Percentiles rank a stretch among this genome's conserved stretches.
Evolutionary conservation across 2,797 vertebrate species (phyloP).

Genomic region (Phrynocephalus vlangalii): DNA sequence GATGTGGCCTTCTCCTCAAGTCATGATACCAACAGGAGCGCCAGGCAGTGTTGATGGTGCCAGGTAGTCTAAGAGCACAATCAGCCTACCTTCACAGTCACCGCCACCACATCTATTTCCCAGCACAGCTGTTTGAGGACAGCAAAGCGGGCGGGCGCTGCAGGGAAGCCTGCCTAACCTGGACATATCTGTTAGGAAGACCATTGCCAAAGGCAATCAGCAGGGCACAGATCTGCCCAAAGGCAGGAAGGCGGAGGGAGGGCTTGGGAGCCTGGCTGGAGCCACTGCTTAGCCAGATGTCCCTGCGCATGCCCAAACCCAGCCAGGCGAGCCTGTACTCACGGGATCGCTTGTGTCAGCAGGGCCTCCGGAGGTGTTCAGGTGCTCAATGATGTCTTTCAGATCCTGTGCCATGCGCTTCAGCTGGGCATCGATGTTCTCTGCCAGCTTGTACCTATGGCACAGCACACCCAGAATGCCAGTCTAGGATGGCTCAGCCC

Average conservation of each 20-base stretch:
- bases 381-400: constrained; percentile 90
- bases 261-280: neutral
- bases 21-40: neutral
- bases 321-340: constrained; percentile 34
- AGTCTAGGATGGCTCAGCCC: neutral
- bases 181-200: too few relatives aligned
- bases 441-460: constrained; percentile 89
- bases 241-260: too few relatives aligned
- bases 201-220: too few relatives aligned
- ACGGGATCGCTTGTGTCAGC: constrained; percentile 88
- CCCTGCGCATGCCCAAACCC: fast-evolving
- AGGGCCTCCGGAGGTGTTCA: constrained; percentile 86
- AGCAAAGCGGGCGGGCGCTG: too few relatives aligned
- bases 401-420: constrained; percentile 94
- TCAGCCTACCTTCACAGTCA: too few relatives aligned
- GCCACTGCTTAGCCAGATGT: too few relatives aligned
- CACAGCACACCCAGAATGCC: neutral
- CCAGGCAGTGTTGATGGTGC: neutral
- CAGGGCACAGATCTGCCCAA: too few relatives aligned
- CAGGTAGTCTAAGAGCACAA: neutral
- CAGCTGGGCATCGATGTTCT: constrained; percentile 91
- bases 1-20: neutral
- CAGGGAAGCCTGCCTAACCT: too few relatives aligned
- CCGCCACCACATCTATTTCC: too few relatives aligned
- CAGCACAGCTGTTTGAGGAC: too few relatives aligned